Evolutionary conservation across 64 coral and sea anemone genomes (phyloP), one percentile per base, ranked within the genome.

Genomic region (Exaiptasia diaphana): DNA sequence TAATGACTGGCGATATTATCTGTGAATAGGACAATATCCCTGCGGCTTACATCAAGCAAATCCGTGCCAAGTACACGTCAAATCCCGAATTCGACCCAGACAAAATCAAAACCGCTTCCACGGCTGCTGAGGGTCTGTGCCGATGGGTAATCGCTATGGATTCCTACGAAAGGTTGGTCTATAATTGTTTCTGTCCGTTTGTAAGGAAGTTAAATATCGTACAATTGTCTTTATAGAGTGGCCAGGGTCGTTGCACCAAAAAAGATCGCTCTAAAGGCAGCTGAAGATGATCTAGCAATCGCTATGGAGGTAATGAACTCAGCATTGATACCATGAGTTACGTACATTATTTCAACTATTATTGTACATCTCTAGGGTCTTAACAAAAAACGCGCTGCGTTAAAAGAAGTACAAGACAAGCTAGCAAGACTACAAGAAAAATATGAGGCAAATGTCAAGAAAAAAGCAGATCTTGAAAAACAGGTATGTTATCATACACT

Each of bases 71-170:
- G 60, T 99, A 99, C 57, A 85, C 94, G 3, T 80, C 94, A 13
- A 99, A 92, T 53, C 55, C 89, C 25, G 94, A 99, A 48, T 99
- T 99, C 82, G 94, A 99, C 50, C 94, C 94, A 15, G 94, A 99
- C 22, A 97, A 97, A 74, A 97, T 97, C 28, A 97, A 97, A 48
- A 92, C 85, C 11, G 94, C 94, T 3, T 97, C 94, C 13, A 97
- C 89, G 2, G 94, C 94, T 15, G 90, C 89, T 9, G 94, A 97
- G 50, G 94, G 94, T 21, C 36, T 97, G 59, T 97, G 94, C 44
- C 85, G 86, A 72, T 97, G 94, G 94, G 94, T 97, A 17, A 61
- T 92, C 64, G 94, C 94, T 67, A 97, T 97, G 94, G 94, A 97
- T 12, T 87, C 90, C 5, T 97, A 97, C 22, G 94, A 97, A 48